A percentile compares a stretch with the other conserved stretches of the same genome.
These are phyloP conservation scores for Vesta saturnalis DNA, from an alignment of 2,888 invertebrate genomes.

Conservation along the genomic window DNA sequence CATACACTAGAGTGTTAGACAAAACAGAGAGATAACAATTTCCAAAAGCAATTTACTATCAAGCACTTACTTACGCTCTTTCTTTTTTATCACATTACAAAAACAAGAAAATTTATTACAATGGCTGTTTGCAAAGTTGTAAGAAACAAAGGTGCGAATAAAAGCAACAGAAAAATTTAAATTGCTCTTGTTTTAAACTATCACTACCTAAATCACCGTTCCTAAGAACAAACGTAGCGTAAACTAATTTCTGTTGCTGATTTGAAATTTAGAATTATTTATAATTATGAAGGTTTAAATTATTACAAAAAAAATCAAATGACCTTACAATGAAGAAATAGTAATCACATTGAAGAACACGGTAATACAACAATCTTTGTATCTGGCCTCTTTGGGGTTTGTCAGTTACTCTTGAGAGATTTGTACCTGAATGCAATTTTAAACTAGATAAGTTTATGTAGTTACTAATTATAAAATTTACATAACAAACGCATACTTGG, in stretches of 20 bases:
- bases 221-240: background rate
- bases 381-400: constrained; percentile 9
- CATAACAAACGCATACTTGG: too few species aligned
- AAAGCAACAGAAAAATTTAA: constrained; percentile 35
- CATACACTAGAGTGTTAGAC: constrained; percentile 1
- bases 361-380: too few species aligned
- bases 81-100: constrained; percentile 27
- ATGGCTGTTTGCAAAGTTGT: constrained; percentile 26
- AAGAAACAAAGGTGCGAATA: constrained; percentile 28
- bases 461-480: too few species aligned
- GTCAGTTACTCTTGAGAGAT: too few species aligned
- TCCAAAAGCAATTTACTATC: constrained; percentile 28
- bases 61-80: constrained; percentile 24
- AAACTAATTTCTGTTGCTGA: background rate
- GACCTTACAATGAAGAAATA: too few species aligned
- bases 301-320: too few species aligned
- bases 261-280: too few species aligned
- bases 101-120: constrained; percentile 35
- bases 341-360: too few species aligned
- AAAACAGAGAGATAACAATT: constrained; percentile 19
- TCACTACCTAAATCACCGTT: constrained; percentile 11
- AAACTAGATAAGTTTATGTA: too few species aligned
- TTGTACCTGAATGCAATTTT: too few species aligned
- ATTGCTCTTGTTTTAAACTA: constrained; percentile 35
- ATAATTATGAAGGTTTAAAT: too few species aligned